Percentiles rank a stretch among this genome's conserved stretches.
Evolutionary conservation across 2,888 invertebrate species (phyloP).

Genomic region (Drosophila fungiperda): DNA sequence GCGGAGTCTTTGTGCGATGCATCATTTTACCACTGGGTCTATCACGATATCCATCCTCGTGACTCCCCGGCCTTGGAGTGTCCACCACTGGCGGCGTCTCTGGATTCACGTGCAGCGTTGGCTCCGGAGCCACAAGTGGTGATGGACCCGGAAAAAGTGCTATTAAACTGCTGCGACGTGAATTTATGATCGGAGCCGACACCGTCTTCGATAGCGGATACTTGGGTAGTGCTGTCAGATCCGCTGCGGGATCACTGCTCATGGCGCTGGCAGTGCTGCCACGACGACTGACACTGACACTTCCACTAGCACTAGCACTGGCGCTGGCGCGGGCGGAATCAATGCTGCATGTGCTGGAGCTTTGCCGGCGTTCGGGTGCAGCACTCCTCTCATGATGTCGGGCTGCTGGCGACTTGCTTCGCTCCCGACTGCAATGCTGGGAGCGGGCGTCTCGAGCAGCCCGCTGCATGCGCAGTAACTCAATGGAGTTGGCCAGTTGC

Average conservation of each 20-base stretch:
- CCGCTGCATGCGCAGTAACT: constrained; percentile 76
- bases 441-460: constrained; percentile 66
- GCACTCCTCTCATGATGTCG: constrained; percentile 70
- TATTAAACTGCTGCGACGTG: constrained; percentile 75
- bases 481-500: constrained; percentile 75
- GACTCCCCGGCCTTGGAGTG: constrained; percentile 38
- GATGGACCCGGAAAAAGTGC: constrained; percentile 79
- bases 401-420: constrained; percentile 66
- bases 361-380: constrained; percentile 80
- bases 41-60: constrained; percentile 71
- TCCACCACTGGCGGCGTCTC: constrained; percentile 50
- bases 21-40: constrained; percentile 75
- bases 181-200: constrained; percentile 76
- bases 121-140: constrained; percentile 74
- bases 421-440: constrained; percentile 63
- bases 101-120: constrained; percentile 76
- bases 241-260: constrained; percentile 36
- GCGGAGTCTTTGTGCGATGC: constrained; percentile 83
- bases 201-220: constrained; percentile 83
- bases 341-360: constrained; percentile 76
- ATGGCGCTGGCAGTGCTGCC: constrained; percentile 74
- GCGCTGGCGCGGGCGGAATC: constrained; percentile 65
- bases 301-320: constrained; percentile 34
- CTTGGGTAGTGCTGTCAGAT: constrained; percentile 58
- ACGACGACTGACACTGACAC: constrained; percentile 66